phyloP scores from a whole-genome alignment of 2,113 vertebrate species.

The Arothron firmamentum region DNA sequence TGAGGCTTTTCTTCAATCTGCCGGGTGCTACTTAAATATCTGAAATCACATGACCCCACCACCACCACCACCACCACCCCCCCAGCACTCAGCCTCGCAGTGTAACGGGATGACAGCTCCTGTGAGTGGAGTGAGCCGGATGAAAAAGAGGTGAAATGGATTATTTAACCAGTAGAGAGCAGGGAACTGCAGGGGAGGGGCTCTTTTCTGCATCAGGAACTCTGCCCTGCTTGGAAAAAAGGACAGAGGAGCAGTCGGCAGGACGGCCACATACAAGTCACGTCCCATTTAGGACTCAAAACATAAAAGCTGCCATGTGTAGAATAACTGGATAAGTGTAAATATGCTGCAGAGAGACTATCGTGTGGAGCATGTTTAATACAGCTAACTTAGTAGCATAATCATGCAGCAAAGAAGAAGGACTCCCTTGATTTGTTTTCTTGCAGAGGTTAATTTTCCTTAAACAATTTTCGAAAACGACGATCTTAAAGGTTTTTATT shows the following conservation, averaged over 20 bases:
- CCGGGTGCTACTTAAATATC: constrained; percentile 18
- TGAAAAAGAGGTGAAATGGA: constrained; percentile 67
- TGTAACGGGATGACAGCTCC: constrained; percentile 56
- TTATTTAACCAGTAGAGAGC: constrained; percentile 68
- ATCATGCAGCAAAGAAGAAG: too few relatives aligned
- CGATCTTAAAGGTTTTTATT: too few relatives aligned
- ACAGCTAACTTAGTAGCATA: too few relatives aligned
- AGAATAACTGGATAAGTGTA: too few relatives aligned
- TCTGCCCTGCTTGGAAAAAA: constrained; percentile 65
- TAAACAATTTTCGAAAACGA: too few relatives aligned
- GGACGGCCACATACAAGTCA: constrained; percentile 16
- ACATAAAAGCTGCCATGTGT: too few relatives aligned
- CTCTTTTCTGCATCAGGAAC: constrained; percentile 62
- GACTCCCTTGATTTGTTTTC: too few relatives aligned
- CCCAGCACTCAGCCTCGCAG: constrained; percentile 28
- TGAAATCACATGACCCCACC: constrained; percentile 11
- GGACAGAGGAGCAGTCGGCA: constrained; percentile 24
- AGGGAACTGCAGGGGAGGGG: constrained; percentile 53
- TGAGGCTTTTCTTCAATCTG: constrained; percentile 8
- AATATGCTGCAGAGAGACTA: too few relatives aligned
- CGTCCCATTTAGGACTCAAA: constrained; percentile 18
- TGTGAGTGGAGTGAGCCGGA: constrained; percentile 66
- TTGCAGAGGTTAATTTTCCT: too few relatives aligned
- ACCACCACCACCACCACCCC: too few relatives aligned
- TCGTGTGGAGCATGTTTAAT: too few relatives aligned